Evolutionary conservation across 2,113 vertebrate species (phyloP).

Genomic region (Alouatta palliata): DNA sequence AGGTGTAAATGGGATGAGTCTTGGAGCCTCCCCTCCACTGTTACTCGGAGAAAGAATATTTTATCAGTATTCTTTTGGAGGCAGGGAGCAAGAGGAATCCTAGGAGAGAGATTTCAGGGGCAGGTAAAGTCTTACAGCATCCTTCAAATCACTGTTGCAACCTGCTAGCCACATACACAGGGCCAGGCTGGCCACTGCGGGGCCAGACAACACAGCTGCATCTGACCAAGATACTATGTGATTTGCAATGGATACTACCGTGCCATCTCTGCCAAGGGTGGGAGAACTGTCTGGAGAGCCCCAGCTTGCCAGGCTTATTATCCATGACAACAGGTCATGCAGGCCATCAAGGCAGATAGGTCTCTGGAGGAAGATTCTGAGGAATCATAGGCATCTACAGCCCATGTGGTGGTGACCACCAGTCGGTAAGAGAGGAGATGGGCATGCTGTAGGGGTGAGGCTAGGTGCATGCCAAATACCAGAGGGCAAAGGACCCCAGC

Average conservation of each 20-base stretch:
- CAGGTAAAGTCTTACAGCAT: not conserved
- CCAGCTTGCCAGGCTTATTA: not conserved
- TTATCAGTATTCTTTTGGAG: not conserved
- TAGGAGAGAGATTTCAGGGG: not conserved
- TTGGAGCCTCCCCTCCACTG: not conserved
- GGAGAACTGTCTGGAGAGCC: not conserved
- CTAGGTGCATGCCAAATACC: too few relatives aligned
- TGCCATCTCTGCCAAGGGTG: not conserved
- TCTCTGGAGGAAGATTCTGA: not conserved
- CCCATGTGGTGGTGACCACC: not conserved
- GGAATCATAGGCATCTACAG: not conserved
- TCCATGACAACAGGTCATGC: not conserved
- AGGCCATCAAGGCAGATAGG: rapidly evolving
- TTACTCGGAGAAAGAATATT: not conserved
- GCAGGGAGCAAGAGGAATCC: not conserved
- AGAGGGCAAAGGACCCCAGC: not conserved
- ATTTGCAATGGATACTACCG: not conserved
- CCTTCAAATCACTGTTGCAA: not conserved
- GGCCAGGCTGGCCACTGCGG: not conserved
- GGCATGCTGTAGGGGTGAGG: too few relatives aligned
- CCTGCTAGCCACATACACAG: rapidly evolving
- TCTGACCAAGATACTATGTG: not conserved
- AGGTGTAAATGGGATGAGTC: not conserved
- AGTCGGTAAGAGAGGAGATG: not conserved
- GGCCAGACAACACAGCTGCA: too few relatives aligned